Base-by-base conservation (phyloP, 2,888 invertebrate genomes). In the Cheilosia urbana region DNA sequence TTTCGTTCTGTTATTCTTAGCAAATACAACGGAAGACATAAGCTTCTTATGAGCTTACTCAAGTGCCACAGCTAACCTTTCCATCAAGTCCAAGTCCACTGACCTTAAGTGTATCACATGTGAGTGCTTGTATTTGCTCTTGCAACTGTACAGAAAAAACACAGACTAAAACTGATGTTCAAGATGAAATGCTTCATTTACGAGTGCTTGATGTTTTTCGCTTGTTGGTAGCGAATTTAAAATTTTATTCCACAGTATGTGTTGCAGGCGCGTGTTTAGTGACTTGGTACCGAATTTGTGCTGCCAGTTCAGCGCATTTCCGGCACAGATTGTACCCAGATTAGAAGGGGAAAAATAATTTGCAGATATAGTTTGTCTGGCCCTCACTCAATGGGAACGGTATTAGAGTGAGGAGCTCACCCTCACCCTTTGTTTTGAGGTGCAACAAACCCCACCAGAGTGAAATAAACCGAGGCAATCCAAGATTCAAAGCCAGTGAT, bases 41-140 rank as follows among this genome's bases (percentile, higher is more conserved):
- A 84, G 80, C 84, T 80, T 71, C 84, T 84, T 84, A 84, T 80
- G 80, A 71, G 80, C 80, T 80, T 49, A 69, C 45, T 45, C 40
- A 73, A 63, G 55, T 73, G 51, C 62, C 60, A 57, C 27, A 47
- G 73, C 65, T 78, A 55, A 73, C 72, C 62, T 58, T 63, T 13
- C 62, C 62, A 55, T 73, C 83, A 79, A 83, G 83, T 83, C 79
- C 73, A 84, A 84, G 84, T 84, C 58, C 80, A 80, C 53, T 84
- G 84, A 84, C 84, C 84, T 80, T 60, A 58, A 65, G 68, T 60
- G 65, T 71, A 47, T 55, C 53, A 45, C 55, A 65, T 65, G 78
- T 72, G 66, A 68, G 49, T n/a, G 37, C 58, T 73, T 53, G 27
- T 77, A 65, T 63, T 77, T 79, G 63, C 57, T 69, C 27, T 6